These are phyloP conservation scores for Megalonaias nervosa DNA, from an alignment of 1,140 invertebrate species.

Conservation along the genomic window DNA sequence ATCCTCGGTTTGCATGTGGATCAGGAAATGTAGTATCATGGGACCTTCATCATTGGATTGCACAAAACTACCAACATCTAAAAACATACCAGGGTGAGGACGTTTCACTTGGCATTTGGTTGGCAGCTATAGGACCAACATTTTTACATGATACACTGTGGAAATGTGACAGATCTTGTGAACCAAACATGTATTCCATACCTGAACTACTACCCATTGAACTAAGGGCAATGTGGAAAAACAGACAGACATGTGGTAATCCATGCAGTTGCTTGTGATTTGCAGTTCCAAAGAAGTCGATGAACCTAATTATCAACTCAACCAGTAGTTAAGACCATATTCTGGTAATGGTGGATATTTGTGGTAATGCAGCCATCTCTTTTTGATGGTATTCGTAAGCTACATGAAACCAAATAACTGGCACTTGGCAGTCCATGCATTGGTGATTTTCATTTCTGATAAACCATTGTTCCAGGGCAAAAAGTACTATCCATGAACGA, in stretches of 20 bases:
- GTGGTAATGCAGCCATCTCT: too few species aligned
- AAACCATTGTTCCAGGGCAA: too few species aligned
- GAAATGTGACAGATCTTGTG: constrained; percentile 49
- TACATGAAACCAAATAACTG: too few species aligned
- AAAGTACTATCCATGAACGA: too few species aligned
- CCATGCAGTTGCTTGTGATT: constrained; percentile 35
- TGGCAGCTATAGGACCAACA: constrained; percentile 54
- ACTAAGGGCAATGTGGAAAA: constrained; percentile 44
- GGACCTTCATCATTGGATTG: constrained; percentile 54
- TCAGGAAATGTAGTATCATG: constrained; percentile 59
- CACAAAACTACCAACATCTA: constrained; percentile 38
- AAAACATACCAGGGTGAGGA: constrained; percentile 67
- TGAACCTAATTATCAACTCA: too few species aligned
- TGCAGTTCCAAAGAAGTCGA: neutral
- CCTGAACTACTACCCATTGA: constrained; percentile 43
- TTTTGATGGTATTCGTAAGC: too few species aligned
- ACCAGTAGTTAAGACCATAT: too few species aligned
- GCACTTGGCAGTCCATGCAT: too few species aligned
- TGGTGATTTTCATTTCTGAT: too few species aligned
- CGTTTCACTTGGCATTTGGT: constrained; percentile 69
- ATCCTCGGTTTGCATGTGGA: constrained; percentile 65
- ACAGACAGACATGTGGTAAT: constrained; percentile 40
- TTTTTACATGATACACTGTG: constrained; percentile 40
- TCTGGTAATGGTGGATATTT: too few species aligned
- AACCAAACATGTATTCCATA: constrained; percentile 35